These are phyloP conservation scores for Megaustenia siamemsis DNA, from an alignment of 2,888 invertebrate genomes.

Conservation along the genomic window DNA sequence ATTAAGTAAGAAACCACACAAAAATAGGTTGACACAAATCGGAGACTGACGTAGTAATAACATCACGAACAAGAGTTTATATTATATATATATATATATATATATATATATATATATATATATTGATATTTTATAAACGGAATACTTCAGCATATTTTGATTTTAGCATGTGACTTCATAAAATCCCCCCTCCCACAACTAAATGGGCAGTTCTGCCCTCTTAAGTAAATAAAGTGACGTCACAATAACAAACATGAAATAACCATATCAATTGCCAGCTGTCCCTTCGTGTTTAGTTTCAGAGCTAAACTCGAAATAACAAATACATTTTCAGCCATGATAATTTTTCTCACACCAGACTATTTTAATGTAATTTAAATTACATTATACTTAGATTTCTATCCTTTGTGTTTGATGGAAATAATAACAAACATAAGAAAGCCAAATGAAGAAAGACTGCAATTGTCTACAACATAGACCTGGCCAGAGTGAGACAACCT, in stretches of 20 bases:
- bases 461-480: neutral
- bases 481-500: neutral
- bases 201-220: neutral
- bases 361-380: neutral
- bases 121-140: too few relatives aligned
- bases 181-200: too few relatives aligned
- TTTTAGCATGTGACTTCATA: too few relatives aligned
- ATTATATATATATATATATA: too few relatives aligned
- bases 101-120: too few relatives aligned
- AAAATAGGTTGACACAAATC: too few relatives aligned
- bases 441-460: neutral
- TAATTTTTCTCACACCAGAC: neutral
- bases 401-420: neutral
- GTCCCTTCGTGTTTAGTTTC: neutral
- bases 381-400: neutral
- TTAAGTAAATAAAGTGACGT: constrained; percentile 14
- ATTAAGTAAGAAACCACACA: too few relatives aligned
- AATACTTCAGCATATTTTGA: too few relatives aligned
- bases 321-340: too few relatives aligned
- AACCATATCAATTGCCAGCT: neutral
- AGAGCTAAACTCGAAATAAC: too few relatives aligned
- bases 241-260: neutral
- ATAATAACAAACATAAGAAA: neutral
- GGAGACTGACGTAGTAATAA: too few relatives aligned
- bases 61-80: too few relatives aligned